Conservation (phyloP, 2,113 vertebrate genomes). For the Tragelaphus scriptus region DNA sequence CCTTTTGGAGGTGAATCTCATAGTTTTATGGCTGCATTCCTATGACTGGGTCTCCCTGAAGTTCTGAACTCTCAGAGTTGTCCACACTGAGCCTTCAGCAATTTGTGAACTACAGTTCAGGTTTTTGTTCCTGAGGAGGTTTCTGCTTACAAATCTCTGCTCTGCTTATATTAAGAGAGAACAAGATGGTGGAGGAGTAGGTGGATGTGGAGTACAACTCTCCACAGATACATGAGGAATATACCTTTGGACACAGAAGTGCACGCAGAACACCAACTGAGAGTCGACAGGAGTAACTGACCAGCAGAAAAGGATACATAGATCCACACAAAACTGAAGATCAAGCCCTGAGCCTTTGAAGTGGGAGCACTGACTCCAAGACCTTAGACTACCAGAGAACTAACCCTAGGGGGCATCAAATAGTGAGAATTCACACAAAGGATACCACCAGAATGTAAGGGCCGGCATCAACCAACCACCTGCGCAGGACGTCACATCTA, state of each 20-base stretch:
- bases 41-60: not conserved
- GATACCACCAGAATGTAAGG: not conserved
- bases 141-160: not conserved
- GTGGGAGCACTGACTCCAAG: not conserved
- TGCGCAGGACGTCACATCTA: not conserved
- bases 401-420: not conserved
- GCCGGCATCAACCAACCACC: rapidly evolving
- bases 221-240: not conserved
- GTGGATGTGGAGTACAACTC: not conserved
- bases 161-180: not conserved
- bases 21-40: not conserved
- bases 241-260: not conserved
- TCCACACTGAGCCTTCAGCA: not conserved
- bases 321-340: not conserved
- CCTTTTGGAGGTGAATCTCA: not conserved
- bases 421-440: not conserved
- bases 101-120: not conserved
- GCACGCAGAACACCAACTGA: not conserved
- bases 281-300: not conserved
- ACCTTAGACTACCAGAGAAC: not conserved
- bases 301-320: not conserved
- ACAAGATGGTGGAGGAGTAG: not conserved
- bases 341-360: not conserved
- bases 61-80: not conserved
- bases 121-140: not conserved